Conservation (phyloP, 2,797 vertebrate genomes). For the Oryzias dopingdopingensis region DNA sequence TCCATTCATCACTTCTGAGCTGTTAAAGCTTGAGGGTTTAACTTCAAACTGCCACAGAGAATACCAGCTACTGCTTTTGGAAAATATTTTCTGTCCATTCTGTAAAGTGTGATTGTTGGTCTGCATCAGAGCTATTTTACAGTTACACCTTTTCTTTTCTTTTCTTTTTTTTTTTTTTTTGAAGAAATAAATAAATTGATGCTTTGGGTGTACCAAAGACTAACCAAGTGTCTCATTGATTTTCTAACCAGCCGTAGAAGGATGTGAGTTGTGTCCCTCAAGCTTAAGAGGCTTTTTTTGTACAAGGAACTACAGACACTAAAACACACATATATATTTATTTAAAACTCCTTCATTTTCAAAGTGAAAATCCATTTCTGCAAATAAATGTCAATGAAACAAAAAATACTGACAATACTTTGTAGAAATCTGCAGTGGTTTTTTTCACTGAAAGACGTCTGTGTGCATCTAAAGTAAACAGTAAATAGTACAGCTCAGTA, state of each 20-base stretch:
- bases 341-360: no score
- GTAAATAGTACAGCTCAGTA: no score
- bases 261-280: background rate
- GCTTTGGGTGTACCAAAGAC: conserved; percentile 48
- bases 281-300: background rate
- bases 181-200: conserved; percentile 49
- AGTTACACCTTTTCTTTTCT: conserved; percentile 49
- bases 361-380: no score
- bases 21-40: background rate
- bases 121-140: conserved; percentile 28
- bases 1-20: background rate
- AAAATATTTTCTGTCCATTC: conserved; percentile 2
- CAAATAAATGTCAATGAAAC: no score
- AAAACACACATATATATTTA: no score
- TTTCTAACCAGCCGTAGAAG: background rate
- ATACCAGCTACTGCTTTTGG: background rate
- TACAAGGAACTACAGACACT: background rate
- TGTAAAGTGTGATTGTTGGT: conserved; percentile 24
- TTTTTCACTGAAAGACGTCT: no score
- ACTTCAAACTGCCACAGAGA: background rate
- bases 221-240: background rate
- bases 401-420: no score
- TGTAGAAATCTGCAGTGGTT: no score
- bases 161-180: conserved; percentile 16
- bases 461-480: no score